These are phyloP conservation scores for Agonopterix alstromeriana DNA, from an alignment of 2,888 invertebrate species.

Conservation along the genomic window DNA sequence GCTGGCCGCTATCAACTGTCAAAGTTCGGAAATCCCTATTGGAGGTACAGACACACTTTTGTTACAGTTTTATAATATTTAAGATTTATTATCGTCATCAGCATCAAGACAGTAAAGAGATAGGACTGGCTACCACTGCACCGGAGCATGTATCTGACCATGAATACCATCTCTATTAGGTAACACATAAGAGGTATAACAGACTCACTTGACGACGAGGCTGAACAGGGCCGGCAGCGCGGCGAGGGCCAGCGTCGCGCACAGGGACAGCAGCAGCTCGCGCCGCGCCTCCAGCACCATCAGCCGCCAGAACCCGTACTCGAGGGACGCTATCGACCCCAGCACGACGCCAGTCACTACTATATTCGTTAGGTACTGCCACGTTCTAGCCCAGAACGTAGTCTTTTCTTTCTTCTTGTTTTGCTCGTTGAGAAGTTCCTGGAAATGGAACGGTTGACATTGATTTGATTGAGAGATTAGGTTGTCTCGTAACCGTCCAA, in stretches of 20 bases:
- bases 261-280: constrained; percentile 76
- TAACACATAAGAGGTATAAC: too few species aligned
- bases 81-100: too few species aligned
- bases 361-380: constrained; percentile 52
- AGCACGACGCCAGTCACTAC: constrained; percentile 57
- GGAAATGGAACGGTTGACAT: constrained; percentile 6
- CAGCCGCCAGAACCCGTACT: constrained; percentile 74
- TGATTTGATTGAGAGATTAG: too few species aligned
- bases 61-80: too few species aligned
- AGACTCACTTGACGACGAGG: constrained; percentile 76
- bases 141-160: too few species aligned
- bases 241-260: constrained; percentile 79
- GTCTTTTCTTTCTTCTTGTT: constrained; percentile 30
- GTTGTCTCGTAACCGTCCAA: too few species aligned
- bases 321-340: constrained; percentile 65
- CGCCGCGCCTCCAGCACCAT: constrained; percentile 20
- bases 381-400: constrained; percentile 30
- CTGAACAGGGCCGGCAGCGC: constrained; percentile 81
- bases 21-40: too few species aligned
- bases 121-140: too few species aligned
- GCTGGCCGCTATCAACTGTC: too few species aligned
- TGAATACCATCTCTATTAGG: too few species aligned
- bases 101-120: too few species aligned
- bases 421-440: constrained; percentile 66
- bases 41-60: too few species aligned